Percentiles rank a stretch among this genome's conserved stretches.
Evolutionary conservation across 2,113 vertebrate species (phyloP).

Genomic region (Cochlearius cochlearius): DNA sequence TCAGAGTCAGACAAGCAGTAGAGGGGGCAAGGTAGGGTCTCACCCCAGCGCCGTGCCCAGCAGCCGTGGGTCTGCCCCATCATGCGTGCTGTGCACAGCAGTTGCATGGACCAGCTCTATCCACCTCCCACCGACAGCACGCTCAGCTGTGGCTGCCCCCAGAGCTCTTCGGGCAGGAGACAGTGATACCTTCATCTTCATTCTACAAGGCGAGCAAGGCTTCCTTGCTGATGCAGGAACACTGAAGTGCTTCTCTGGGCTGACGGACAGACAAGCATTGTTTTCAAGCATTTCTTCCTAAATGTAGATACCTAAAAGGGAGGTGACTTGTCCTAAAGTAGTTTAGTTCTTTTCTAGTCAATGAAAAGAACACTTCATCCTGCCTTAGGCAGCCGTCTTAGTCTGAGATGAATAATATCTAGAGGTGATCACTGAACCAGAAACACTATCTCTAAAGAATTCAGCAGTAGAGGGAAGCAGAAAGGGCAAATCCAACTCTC

Average conservation of each 20-base stretch:
- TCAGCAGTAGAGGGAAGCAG: background rate
- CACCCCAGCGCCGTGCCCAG: rapidly evolving
- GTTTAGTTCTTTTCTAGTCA: background rate
- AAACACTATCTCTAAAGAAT: background rate
- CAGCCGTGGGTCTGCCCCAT: background rate
- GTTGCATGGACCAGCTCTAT: background rate
- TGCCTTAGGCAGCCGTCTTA: background rate
- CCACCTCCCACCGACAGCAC: background rate
- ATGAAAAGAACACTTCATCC: background rate
- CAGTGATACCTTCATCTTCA: background rate
- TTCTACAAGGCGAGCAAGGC: background rate
- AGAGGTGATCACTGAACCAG: background rate
- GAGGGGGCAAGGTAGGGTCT: background rate
- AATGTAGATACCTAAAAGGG: background rate
- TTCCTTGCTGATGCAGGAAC: background rate
- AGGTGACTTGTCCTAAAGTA: background rate
- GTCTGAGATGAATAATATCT: background rate
- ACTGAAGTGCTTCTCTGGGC: background rate
- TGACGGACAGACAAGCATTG: background rate
- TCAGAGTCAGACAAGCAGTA: background rate
- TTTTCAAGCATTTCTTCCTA: background rate
- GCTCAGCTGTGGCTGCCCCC: background rate
- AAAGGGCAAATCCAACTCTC: background rate
- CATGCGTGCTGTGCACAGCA: rapidly evolving
- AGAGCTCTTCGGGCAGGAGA: background rate